Conservation (phyloP, 1,140 invertebrate species). For the Drosophila bipectinata region DNA sequence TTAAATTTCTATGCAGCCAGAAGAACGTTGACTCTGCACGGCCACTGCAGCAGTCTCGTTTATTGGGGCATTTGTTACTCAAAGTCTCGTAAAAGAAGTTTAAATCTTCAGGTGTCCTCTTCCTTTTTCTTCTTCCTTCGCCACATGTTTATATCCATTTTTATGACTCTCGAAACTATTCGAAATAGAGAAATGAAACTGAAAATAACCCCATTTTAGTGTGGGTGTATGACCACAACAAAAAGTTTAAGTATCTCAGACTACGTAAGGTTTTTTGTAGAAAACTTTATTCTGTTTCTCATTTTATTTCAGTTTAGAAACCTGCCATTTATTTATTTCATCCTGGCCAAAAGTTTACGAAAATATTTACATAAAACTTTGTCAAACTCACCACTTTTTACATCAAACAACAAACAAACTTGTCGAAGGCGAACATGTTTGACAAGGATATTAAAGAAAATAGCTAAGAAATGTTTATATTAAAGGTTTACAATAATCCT, state of each 20-base stretch:
- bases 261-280: neutral
- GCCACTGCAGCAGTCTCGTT: constrained; percentile 39
- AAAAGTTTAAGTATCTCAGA: neutral
- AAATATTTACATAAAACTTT: constrained; percentile 2
- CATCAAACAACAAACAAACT: constrained; percentile 19
- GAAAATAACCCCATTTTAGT: constrained; percentile 10
- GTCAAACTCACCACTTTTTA: constrained; percentile 13
- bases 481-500: too few species aligned
- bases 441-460: constrained; percentile 1
- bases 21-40: constrained; percentile 35
- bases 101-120: constrained; percentile 36
- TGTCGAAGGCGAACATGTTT: constrained; percentile 28
- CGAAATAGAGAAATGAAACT: constrained; percentile 18
- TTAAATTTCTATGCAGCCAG: constrained; percentile 41
- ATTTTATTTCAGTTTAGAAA: too few species aligned
- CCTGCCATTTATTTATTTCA: too few species aligned
- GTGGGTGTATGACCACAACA: too few species aligned
- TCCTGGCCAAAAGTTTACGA: neutral
- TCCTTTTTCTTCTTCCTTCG: constrained; percentile 2
- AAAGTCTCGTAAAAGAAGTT: constrained; percentile 45
- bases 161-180: constrained; percentile 27
- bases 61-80: constrained; percentile 44
- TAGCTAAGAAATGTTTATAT: too few species aligned
- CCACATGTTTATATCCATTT: constrained; percentile 33
- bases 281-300: neutral